Base-by-base conservation (phyloP, 2,888 invertebrate species). In the Sinodicranocentrus sp. region DNA sequence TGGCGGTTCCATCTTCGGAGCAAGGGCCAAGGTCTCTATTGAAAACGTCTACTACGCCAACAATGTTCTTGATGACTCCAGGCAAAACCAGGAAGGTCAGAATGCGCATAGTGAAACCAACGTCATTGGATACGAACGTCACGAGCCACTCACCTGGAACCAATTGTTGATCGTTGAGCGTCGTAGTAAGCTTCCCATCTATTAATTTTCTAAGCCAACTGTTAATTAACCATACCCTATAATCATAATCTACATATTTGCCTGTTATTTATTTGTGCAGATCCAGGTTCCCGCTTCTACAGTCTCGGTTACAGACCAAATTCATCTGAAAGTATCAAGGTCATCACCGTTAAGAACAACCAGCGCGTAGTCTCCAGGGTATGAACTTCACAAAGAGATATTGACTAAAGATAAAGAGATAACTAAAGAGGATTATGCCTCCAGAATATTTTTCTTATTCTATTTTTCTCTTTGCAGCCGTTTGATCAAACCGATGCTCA, bases 1-100 rank as follows among this genome's bases (percentile, higher is more conserved):
- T 25, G 71, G 79, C 15, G 70, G 33, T 6, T 28, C 79, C 25
- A 26, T 79, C 39, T 79, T 71, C 39, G 79, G 79, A 33, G 26
- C 28, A 23, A 39, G 26, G 5, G 71, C 71, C 25, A 19, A 39
- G 3, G 23, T 79, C 54, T 70, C 71, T n/a, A 79, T 79, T 59
- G n/a, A 52, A 52, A 79, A 79, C 71, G 65, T 17, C 17, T 28
- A 79, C 48, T 79, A 79, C 54, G n/a, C n/a, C n/a, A 17, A 79
- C 26, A 71, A 71, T 68, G 79, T 79, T 39, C 61, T 79, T 23
- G 79, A 79, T 39, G 79, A 79, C 71, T 71, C 70, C 79, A 28
- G 79, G 19, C 63, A 59, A 2, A 52, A 68, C 48, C 63, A 63
- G 19, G 17, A 67, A 39, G 39, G 48, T n/a, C 13, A 19, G 26